These are phyloP conservation scores for Mesoligia furuncula DNA, from an alignment of 2,888 invertebrate genomes.

Conservation along the genomic window DNA sequence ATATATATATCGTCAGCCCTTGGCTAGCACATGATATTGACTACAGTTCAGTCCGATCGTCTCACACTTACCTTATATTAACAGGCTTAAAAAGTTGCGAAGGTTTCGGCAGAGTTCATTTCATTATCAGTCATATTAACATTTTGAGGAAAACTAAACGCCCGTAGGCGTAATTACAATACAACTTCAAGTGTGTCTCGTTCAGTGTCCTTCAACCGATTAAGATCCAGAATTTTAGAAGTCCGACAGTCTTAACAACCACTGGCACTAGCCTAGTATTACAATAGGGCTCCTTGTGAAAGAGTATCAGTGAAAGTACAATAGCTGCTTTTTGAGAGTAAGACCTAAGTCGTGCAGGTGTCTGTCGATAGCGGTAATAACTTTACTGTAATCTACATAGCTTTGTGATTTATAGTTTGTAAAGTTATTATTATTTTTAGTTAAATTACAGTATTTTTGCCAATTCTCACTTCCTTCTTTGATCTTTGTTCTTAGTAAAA, in stretches of 20 bases:
- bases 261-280: no score
- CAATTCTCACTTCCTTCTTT: neutral
- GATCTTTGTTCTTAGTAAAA: constrained; percentile 1
- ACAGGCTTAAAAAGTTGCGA: no score
- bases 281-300: no score
- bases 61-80: no score
- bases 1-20: neutral
- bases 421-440: neutral
- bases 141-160: no score
- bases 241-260: no score
- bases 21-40: neutral
- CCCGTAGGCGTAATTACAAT: no score
- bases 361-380: neutral
- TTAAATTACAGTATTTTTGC: neutral
- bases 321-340: neutral
- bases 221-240: no score
- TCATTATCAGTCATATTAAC: no score
- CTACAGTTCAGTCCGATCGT: neutral
- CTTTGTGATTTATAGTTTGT: neutral
- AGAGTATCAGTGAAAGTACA: neutral
- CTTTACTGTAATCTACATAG: neutral
- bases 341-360: neutral
- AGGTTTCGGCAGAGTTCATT: no score
- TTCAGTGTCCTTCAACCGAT: no score
- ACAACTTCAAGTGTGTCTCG: no score